Evolutionary conservation across 1,140 invertebrate genomes (phyloP).

Genomic region (Macrotrachela quadricornifera): DNA sequence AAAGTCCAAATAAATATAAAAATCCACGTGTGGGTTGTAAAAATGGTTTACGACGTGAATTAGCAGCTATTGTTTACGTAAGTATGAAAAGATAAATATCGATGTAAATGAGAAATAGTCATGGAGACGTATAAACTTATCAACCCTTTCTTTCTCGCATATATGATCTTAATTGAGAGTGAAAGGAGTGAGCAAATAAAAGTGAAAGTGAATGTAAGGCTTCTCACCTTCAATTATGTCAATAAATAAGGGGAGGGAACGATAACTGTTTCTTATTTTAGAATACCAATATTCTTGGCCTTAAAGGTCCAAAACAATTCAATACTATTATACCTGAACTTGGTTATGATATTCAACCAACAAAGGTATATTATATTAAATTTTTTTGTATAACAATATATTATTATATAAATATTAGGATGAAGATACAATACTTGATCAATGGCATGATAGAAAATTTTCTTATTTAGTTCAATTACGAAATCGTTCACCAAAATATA

Average conservation of each 20-base stretch:
- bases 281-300: slow-evolving; percentile 94
- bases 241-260: too few species aligned
- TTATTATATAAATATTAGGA: slow-evolving; percentile 27
- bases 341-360: slow-evolving; percentile 29
- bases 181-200: too few species aligned
- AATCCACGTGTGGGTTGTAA: neutral
- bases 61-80: slow-evolving; percentile 78
- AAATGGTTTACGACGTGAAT: slow-evolving; percentile 45
- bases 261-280: slow-evolving; percentile 23
- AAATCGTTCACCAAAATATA: slow-evolving; percentile 98
- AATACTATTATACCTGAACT: slow-evolving; percentile 78
- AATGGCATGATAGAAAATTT: slow-evolving; percentile 54
- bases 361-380: slow-evolving; percentile 27
- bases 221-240: too few species aligned
- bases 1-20: slow-evolving; percentile 43
- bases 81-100: neutral
- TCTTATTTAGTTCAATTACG: slow-evolving; percentile 79
- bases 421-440: slow-evolving; percentile 38
- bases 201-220: too few species aligned
- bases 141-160: too few species aligned
- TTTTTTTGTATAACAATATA: slow-evolving; percentile 31
- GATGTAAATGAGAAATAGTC: too few species aligned
- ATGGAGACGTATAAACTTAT: too few species aligned
- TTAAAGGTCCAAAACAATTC: slow-evolving; percentile 93
- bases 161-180: too few species aligned